Base-by-base conservation (phyloP, 2,113 vertebrate genomes). In the Pipra filicauda region DNA sequence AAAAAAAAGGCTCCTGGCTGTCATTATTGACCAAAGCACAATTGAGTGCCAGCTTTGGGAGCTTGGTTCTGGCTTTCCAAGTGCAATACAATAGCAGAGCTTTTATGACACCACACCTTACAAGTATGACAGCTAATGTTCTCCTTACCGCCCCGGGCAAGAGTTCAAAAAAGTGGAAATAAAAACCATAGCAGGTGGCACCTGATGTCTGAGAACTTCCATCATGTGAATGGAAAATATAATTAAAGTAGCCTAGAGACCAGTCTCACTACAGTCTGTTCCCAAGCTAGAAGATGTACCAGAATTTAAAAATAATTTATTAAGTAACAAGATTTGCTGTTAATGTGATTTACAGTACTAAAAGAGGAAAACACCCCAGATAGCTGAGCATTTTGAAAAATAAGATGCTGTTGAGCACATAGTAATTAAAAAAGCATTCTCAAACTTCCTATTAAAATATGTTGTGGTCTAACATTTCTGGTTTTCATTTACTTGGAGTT, bases 111-210 rank as follows among this genome's bases (percentile, higher is more conserved):
- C 55, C 52, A n/a, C 24, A 85, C 65, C 73, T 93, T 70, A 37
- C 82, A 91, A 64, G 27, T 30, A 37, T 2, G 12, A 78, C 52
- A 88, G 66, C 43, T 93, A 59, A 62, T 55, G 44, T 73, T 94
- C 33, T 52, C 44, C 93, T 88, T 93, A 55, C 13, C 90, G 55
- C 58, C 82, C 48, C 43, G 73, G 95, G 57, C 57, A 91, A 91
- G 57, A 24, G 57, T 74, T 93, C 67, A 87, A 48, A 69, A 23
- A 61, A 93, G 48, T 62, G 70, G 73, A 96, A 95, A 94, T 62
- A 89, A 81, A 94, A 90, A 89, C 37, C 41, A 62, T 81, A 85
- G n/a, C 93, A 96, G 89, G 52, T 95, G 95, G 92, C 74, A 75
- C 92, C 72, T 67, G 77, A 61, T 95, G 73, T n/a, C 52, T 96